These are phyloP conservation scores for Pseudococcus longispinus DNA, from an alignment of 2,888 invertebrate genomes.

Conservation along the genomic window DNA sequence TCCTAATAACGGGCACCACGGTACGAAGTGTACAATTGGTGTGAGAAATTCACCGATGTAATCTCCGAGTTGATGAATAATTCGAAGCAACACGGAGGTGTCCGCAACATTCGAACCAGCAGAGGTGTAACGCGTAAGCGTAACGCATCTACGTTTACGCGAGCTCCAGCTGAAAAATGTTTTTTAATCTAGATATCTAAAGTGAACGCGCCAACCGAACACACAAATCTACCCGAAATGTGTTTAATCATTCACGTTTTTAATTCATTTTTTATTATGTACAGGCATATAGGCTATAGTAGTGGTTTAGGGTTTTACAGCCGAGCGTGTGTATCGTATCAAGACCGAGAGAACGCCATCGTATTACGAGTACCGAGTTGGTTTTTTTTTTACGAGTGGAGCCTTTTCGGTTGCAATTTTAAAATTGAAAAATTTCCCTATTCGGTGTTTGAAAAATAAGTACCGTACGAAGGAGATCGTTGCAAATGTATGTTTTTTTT, in stretches of 20 bases:
- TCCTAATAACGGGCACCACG: too few relatives aligned
- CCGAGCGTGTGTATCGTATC: background rate
- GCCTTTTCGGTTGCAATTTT: background rate
- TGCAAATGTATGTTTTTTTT: background rate
- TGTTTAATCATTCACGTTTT: constrained; percentile 28
- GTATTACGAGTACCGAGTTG: background rate
- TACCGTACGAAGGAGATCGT: background rate
- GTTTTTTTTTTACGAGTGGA: background rate
- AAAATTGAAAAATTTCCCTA: constrained; percentile 25
- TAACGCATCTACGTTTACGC: background rate
- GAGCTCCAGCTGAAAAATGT: background rate
- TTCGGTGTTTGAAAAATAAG: background rate
- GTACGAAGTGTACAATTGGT: background rate
- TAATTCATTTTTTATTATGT: constrained; percentile 26
- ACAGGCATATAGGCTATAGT: background rate
- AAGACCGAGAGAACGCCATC: background rate
- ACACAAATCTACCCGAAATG: background rate
- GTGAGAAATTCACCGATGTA: constrained; percentile 18
- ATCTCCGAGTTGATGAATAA: constrained; percentile 32
- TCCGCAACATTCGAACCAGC: background rate
- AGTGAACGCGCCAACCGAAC: background rate
- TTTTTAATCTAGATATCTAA: constrained; percentile 20
- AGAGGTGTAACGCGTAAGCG: background rate
- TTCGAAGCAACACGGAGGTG: background rate
- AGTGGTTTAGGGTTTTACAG: background rate